Evolutionary conservation across 2,113 vertebrate species (phyloP).

Genomic region (Bagarius yarrelli): DNA sequence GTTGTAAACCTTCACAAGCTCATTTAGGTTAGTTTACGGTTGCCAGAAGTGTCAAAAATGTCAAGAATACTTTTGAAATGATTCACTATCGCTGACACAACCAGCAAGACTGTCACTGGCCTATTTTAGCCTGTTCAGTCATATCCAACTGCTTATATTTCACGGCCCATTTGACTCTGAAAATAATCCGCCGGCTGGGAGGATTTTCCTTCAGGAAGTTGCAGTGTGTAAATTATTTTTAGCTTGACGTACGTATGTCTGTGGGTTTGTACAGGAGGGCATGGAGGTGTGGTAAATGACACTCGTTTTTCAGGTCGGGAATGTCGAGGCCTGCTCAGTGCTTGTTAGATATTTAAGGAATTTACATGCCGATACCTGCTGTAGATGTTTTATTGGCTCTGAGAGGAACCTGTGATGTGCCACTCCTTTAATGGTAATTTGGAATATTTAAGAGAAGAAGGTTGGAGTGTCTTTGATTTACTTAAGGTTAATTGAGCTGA

Average conservation of each 20-base stretch:
- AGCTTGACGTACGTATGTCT: background rate
- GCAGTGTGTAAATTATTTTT: conserved; percentile 12
- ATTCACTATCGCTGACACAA: background rate
- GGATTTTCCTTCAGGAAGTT: conserved; percentile 5
- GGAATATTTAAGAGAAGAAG: background rate
- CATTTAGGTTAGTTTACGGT: background rate
- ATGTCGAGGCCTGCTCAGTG: background rate
- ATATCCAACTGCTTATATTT: conserved; percentile 12
- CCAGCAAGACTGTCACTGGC: background rate
- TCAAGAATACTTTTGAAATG: background rate
- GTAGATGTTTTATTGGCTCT: background rate
- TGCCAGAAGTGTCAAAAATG: background rate
- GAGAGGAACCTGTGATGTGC: conserved; percentile 4
- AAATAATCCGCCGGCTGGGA: background rate
- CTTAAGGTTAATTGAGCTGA: no score
- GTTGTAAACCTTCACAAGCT: no score
- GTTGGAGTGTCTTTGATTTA: background rate
- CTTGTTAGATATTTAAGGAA: conserved; percentile 21
- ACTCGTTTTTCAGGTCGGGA: background rate
- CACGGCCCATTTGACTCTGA: background rate
- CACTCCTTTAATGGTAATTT: conserved; percentile 9
- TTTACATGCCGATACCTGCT: conserved; percentile 40
- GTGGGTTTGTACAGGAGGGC: background rate
- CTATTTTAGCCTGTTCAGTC: background rate
- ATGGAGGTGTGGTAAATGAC: background rate